Evolutionary conservation across 1,140 invertebrate species (phyloP).

Genomic region (Rhopalosiphum maidis): DNA sequence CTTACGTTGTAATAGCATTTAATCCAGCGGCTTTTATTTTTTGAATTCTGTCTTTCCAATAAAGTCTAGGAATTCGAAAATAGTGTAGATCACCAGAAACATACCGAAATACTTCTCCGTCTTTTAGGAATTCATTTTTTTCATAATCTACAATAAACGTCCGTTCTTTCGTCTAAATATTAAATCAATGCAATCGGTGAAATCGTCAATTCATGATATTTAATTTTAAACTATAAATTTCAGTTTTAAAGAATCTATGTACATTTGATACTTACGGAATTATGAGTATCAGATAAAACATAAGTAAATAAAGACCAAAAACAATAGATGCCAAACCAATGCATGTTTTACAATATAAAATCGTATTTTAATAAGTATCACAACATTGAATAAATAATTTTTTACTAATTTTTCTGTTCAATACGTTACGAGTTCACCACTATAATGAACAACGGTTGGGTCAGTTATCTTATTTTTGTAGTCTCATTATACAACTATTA

Average conservation of each 20-base stretch:
- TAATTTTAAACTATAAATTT: neutral
- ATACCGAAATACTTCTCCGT: constrained; percentile 83
- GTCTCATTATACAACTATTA: neutral
- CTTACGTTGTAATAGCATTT: constrained; percentile 89
- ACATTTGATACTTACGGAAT: neutral
- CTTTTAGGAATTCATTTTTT: constrained; percentile 79
- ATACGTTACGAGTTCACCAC: neutral
- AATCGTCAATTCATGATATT: neutral
- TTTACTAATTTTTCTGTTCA: neutral
- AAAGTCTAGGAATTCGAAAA: constrained; percentile 80
- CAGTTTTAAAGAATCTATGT: no score
- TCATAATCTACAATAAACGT: constrained; percentile 72
- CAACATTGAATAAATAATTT: neutral
- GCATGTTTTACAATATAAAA: neutral
- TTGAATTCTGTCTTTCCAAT: constrained; percentile 83
- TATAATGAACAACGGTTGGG: neutral
- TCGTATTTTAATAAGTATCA: neutral
- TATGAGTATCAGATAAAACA: neutral
- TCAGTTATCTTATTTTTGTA: neutral
- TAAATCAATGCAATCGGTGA: neutral
- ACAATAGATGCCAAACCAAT: neutral
- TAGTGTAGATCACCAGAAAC: constrained; percentile 92
- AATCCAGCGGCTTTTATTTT: constrained; percentile 86
- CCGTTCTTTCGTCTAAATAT: neutral
- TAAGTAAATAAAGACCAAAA: neutral